These are phyloP conservation scores for Anguilla megastoma DNA, from an alignment of 2,797 vertebrate genomes.

Conservation along the genomic window DNA sequence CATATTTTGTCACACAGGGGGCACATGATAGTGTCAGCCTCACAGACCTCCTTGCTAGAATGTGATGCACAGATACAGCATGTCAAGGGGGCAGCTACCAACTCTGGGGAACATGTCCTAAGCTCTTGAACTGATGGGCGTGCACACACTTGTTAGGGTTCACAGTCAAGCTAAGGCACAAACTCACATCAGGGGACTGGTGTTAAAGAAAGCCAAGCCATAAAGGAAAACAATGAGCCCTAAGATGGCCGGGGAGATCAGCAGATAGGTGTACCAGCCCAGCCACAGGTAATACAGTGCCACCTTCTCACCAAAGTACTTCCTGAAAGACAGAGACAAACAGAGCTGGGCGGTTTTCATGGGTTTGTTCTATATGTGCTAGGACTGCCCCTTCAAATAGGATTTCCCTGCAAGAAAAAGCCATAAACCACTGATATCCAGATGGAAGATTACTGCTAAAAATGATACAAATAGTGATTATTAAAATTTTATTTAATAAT, in stretches of 20 bases:
- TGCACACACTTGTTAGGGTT: background rate
- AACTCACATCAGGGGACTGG: constrained; percentile 86
- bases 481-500: background rate
- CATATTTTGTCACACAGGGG: constrained; percentile 86
- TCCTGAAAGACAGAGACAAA: constrained; percentile 62
- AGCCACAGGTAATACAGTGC: constrained; percentile 93
- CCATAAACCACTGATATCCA: background rate
- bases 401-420: background rate
- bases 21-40: constrained; percentile 81
- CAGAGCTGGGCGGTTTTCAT: background rate
- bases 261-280: constrained; percentile 89
- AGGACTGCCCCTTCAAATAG: background rate
- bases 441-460: background rate
- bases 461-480: background rate
- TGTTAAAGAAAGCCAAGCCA: constrained; percentile 76
- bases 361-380: background rate
- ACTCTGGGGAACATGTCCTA: background rate
- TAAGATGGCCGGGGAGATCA: constrained; percentile 72
- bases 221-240: constrained; percentile 79
- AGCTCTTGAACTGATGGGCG: background rate
- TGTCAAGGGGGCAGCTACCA: background rate
- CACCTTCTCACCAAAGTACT: constrained; percentile 93
- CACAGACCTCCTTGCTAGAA: constrained; percentile 86
- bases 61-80: background rate
- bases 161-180: background rate